Evolutionary conservation across 2,797 vertebrate genomes (phyloP).

Genomic region (Lophius americanus): DNA sequence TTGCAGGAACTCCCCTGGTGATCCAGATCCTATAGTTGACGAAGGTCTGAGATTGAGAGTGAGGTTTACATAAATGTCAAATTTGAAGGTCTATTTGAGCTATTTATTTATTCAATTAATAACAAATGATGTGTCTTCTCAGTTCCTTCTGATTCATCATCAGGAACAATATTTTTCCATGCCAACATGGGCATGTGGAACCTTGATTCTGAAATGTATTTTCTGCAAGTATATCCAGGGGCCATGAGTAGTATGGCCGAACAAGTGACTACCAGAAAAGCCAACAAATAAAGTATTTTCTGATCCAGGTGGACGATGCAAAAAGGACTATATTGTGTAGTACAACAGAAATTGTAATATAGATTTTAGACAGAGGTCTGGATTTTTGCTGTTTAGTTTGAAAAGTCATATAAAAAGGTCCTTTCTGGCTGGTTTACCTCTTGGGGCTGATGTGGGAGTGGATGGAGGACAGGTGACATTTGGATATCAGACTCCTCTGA

Average conservation of each 20-base stretch:
- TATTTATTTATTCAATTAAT: background rate
- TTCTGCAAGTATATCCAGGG: too few relatives aligned
- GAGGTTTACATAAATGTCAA: background rate
- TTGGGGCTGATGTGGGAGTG: constrained; percentile 64
- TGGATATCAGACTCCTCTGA: constrained; percentile 64
- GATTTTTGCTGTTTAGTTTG: background rate
- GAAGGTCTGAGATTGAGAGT: background rate
- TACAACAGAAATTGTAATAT: too few relatives aligned
- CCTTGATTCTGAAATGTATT: too few relatives aligned
- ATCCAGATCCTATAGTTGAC: constrained; percentile 5
- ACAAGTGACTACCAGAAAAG: too few relatives aligned
- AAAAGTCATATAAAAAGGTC: background rate
- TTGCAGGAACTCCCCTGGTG: constrained; percentile 65
- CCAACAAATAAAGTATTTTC: too few relatives aligned
- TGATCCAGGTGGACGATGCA: background rate
- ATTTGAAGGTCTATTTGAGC: background rate
- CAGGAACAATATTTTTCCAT: background rate
- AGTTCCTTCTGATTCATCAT: background rate
- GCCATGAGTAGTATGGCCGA: too few relatives aligned
- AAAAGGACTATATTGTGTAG: too few relatives aligned
- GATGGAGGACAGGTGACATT: constrained; percentile 58
- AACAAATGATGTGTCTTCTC: background rate
- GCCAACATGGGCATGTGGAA: background rate
- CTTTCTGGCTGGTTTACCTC: constrained; percentile 55
- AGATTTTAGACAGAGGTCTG: too few relatives aligned